Percentiles rank a stretch among this genome's conserved stretches.
These are phyloP conservation scores for Ceratitis capitata DNA, from an alignment of 1,140 invertebrate species.

Conservation along the genomic window DNA sequence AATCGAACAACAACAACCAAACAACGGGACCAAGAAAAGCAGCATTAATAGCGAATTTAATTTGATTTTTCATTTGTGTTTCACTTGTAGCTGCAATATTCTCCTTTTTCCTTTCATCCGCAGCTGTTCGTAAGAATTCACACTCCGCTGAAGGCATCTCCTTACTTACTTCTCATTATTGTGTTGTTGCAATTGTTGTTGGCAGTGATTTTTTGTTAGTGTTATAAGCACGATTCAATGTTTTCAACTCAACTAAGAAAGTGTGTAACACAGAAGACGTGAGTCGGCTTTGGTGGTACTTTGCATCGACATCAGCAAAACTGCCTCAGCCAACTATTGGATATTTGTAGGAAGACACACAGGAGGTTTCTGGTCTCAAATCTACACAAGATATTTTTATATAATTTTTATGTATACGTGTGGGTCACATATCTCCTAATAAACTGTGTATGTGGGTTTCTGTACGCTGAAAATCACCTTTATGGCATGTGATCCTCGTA, in stretches of 20 bases:
- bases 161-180: background rate
- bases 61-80: conserved; percentile 16
- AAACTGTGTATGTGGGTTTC: no score
- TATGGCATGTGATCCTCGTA: no score
- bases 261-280: conserved; percentile 43
- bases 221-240: conserved; percentile 40
- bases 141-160: background rate
- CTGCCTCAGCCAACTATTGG: background rate
- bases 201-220: background rate
- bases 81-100: background rate
- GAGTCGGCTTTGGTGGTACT: conserved; percentile 38
- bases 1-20: background rate
- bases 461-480: no score
- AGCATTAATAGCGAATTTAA: conserved; percentile 23
- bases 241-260: conserved; percentile 37
- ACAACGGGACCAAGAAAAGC: no score
- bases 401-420: no score
- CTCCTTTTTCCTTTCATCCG: background rate
- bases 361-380: no score
- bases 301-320: background rate
- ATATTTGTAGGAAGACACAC: background rate
- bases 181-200: conserved; percentile 21
- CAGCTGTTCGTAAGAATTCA: background rate
- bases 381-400: no score
- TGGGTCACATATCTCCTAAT: no score